These are phyloP conservation scores for Parnassius smintheus DNA, from an alignment of 2,888 invertebrate species.

Conservation along the genomic window DNA sequence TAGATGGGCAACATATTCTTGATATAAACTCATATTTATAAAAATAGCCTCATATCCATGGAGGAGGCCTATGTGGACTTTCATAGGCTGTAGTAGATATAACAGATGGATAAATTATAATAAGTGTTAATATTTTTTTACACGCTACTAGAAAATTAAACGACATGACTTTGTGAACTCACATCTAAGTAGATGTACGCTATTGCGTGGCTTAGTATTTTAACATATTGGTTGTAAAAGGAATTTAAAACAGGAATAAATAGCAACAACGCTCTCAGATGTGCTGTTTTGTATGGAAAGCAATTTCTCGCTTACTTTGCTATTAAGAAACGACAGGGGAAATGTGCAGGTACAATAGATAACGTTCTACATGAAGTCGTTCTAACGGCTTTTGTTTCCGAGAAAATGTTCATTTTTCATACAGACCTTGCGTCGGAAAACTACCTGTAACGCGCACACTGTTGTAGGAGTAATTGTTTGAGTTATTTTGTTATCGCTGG, in stretches of 20 bases:
- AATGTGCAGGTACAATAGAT: constrained; percentile 67
- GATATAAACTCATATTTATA: too few species aligned
- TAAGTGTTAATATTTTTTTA: constrained; percentile 4
- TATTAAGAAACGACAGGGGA: constrained; percentile 57
- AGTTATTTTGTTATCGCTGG: constrained; percentile 40
- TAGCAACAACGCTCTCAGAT: constrained; percentile 30
- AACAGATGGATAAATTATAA: neutral
- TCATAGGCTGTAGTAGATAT: neutral
- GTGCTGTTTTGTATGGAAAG: constrained; percentile 58
- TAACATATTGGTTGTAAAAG: constrained; percentile 15
- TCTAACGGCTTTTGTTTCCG: constrained; percentile 68
- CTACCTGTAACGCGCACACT: constrained; percentile 52
- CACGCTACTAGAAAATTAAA: constrained; percentile 13
- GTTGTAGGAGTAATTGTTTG: constrained; percentile 57
- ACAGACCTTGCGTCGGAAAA: constrained; percentile 54
- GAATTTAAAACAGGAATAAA: constrained; percentile 27
- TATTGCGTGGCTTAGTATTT: constrained; percentile 6
- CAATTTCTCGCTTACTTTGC: constrained; percentile 75
- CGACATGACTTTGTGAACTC: constrained; percentile 7
- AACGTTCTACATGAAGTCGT: constrained; percentile 64
- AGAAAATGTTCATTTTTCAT: constrained; percentile 70
- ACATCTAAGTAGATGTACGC: constrained; percentile 3
- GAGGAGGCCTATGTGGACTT: too few species aligned
- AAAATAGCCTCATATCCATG: neutral
- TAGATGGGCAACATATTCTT: too few species aligned